A percentile compares a stretch with the other conserved stretches of the same genome.
Evolutionary conservation across 37 sponge, comb jelly and placozoan species (phyloP).

Genomic region (Diacarnus erythraeanus): DNA sequence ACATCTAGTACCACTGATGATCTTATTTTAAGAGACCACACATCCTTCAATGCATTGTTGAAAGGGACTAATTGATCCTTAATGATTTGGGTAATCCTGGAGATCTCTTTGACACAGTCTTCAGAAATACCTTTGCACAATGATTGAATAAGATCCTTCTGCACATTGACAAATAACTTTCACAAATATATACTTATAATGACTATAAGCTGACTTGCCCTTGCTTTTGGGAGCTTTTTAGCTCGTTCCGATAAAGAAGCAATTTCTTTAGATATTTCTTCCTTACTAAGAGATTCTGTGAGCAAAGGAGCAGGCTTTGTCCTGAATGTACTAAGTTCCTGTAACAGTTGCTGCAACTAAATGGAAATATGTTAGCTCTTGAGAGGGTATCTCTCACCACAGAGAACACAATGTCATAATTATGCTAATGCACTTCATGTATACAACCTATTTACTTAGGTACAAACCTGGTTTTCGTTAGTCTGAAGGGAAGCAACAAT

Average conservation of each 20-base stretch:
- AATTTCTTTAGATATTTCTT: constrained; percentile 2
- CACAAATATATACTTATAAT: background rate
- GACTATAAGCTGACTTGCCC: background rate
- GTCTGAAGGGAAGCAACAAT: background rate
- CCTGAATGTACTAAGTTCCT: constrained; percentile 6
- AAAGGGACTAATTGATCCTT: constrained; percentile 1
- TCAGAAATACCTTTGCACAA: background rate
- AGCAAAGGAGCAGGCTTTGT: background rate
- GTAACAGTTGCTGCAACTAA: constrained; percentile 14
- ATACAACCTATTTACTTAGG: background rate
- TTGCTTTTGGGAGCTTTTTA: constrained; percentile 20
- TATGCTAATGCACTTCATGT: no score
- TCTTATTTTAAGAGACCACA: constrained; percentile 2
- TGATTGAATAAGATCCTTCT: constrained; percentile 9
- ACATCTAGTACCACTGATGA: background rate
- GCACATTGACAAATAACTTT: background rate
- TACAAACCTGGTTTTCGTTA: background rate
- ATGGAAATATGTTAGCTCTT: no score
- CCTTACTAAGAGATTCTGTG: background rate
- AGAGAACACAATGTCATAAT: no score
- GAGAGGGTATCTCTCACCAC: no score
- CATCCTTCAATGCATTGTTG: background rate
- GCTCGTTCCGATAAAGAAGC: constrained; percentile 18
- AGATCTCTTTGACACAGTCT: constrained; percentile 8
- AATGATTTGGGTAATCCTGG: background rate